Percentiles rank a stretch among this genome's conserved stretches.
Evolutionary conservation across 2,113 vertebrate species (phyloP).

Genomic region (Pavo muticus): DNA sequence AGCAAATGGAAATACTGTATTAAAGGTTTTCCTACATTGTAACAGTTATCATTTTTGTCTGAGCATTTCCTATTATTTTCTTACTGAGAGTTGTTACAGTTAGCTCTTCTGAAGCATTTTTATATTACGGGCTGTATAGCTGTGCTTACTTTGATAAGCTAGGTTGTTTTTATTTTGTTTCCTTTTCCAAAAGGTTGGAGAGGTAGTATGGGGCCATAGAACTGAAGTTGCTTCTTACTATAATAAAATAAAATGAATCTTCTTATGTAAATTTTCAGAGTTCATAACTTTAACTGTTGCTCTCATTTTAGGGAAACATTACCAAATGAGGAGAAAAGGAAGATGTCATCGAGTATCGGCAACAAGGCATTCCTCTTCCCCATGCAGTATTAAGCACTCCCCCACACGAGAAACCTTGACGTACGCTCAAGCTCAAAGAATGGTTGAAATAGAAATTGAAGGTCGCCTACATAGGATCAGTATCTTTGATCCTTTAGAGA

Average conservation of each 20-base stretch:
- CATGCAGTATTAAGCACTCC: conserved; percentile 90
- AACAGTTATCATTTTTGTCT: background rate
- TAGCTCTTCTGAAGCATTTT: background rate
- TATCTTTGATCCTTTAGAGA: conserved; percentile 92
- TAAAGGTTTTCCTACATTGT: background rate
- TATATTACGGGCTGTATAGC: background rate
- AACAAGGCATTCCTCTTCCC: conserved; percentile 90
- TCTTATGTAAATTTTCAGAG: background rate
- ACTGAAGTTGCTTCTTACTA: background rate
- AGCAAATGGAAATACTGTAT: background rate
- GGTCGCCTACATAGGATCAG: conserved; percentile 93
- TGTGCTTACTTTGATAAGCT: background rate
- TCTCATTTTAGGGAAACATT: conserved; percentile 78
- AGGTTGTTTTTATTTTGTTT: background rate
- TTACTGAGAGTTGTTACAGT: background rate
- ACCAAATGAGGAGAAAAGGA: conserved; percentile 96
- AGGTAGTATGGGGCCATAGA: background rate
- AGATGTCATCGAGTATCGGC: conserved; percentile 89
- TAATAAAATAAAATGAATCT: background rate
- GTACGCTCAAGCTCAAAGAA: conserved; percentile 95
- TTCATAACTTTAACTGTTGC: background rate
- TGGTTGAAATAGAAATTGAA: conserved; percentile 97
- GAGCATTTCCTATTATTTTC: background rate
- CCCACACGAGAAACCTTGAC: conserved; percentile 94
- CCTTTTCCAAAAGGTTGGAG: background rate